Evolutionary conservation across 2,797 vertebrate species (phyloP).

Genomic region (Lacerta agilis): DNA sequence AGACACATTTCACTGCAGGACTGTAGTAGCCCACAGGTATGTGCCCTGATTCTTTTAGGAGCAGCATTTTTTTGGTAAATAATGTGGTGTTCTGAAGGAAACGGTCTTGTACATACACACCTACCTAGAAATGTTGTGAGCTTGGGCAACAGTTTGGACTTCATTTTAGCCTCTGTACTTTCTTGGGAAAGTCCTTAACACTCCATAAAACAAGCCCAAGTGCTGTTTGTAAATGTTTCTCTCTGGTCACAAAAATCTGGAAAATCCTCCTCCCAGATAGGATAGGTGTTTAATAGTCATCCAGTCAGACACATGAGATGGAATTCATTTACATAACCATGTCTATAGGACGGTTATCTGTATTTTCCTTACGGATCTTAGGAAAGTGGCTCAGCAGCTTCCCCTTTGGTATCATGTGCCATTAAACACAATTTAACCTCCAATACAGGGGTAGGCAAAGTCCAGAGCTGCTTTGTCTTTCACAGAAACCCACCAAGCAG

Average conservation of each 20-base stretch:
- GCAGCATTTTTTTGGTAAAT: background rate
- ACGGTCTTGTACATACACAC: background rate
- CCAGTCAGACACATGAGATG: background rate
- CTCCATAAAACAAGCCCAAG: background rate
- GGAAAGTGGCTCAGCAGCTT: background rate
- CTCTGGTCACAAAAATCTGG: background rate
- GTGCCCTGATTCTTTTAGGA: background rate
- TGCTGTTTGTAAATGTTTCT: background rate
- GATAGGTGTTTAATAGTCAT: background rate
- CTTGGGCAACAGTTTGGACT: background rate
- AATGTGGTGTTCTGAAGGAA: background rate
- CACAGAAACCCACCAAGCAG: too few species aligned
- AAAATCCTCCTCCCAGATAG: background rate
- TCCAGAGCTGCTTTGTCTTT: too few species aligned
- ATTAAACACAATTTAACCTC: background rate
- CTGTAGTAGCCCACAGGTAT: background rate
- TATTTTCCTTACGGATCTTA: background rate
- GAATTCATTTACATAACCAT: background rate
- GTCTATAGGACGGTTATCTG: background rate
- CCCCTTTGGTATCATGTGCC: background rate
- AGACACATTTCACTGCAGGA: background rate
- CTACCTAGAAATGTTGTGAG: background rate
- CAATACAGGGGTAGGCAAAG: too few species aligned
- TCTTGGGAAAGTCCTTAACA: background rate
- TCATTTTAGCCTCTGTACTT: background rate